These are phyloP conservation scores for Carollia perspicillata DNA, from an alignment of 2,113 vertebrate species.

Conservation along the genomic window DNA sequence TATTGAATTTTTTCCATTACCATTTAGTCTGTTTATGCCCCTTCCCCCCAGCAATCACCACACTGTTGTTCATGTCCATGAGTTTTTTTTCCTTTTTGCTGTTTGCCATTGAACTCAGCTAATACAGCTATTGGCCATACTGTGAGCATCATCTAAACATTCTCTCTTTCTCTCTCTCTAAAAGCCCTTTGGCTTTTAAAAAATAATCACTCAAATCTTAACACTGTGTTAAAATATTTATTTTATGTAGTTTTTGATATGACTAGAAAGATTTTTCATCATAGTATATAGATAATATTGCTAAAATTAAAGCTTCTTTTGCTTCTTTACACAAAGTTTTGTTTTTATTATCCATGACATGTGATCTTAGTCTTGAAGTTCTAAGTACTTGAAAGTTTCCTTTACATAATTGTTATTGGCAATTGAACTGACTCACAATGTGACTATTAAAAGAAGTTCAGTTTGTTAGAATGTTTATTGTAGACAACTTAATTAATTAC, in stretches of 20 bases:
- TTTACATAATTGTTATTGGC: constrained; percentile 24
- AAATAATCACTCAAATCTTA: neutral
- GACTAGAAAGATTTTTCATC: neutral
- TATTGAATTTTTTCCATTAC: too few relatives aligned
- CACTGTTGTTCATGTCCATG: too few relatives aligned
- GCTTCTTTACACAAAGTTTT: neutral
- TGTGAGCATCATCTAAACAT: neutral
- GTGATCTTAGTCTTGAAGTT: constrained; percentile 26
- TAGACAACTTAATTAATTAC: constrained; percentile 60
- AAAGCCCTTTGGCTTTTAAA: neutral
- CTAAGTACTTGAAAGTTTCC: constrained; percentile 14
- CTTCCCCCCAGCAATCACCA: too few relatives aligned
- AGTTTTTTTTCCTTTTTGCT: neutral
- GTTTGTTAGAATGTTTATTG: constrained; percentile 34
- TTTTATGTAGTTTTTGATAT: neutral
- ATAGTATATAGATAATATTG: neutral
- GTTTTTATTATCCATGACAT: neutral
- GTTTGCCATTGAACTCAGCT: neutral
- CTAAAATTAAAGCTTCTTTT: neutral
- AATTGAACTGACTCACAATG: constrained; percentile 46
- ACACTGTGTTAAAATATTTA: neutral
- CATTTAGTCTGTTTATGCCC: too few relatives aligned
- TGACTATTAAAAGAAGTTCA: constrained; percentile 38
- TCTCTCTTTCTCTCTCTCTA: neutral
- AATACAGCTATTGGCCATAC: neutral